Base-by-base conservation (phyloP, 2,113 vertebrate genomes). In the Varanus salvator region DNA sequence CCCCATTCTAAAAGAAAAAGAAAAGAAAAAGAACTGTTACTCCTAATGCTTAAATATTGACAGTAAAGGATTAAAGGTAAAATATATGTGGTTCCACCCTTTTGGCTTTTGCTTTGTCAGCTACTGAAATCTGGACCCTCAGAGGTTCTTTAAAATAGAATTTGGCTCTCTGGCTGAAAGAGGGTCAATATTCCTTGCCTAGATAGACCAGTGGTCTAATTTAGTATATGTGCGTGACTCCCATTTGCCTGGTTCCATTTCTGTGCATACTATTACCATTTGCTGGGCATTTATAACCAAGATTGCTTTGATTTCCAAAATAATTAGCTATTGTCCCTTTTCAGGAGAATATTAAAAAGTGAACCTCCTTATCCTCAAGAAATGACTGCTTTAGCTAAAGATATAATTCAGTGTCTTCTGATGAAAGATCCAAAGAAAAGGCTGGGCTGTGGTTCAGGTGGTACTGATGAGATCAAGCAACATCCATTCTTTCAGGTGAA, bases 401-500 rank as follows among this genome's bases (percentile, higher is more conserved):
- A 99, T 97, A 94, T 99, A 88, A 98, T 99, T 96, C 98, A 99
- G 92, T 94, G 95, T 50, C 98, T 99, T 93, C 95, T 99, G 93
- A 96, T 97, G 95, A 99, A 99, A 97, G 98, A 99, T 90, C 99
- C 99, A 64, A 98, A 99, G 96, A 98, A 98, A 96, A 98, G 99
- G 86, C 91, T 99, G 83, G 99, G 99, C 14, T 99, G 98, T 48
- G 98, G 99, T 89, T 97, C 97, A 8, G 96, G 96, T 27, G 98
- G 98, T 91, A 98, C 98, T 0, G 98, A 98, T 89, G 98, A 98
- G 94, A 97, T 99, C 90, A 99, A 98, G 94, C 98, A 98, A n/a
- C 99, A 99, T 92, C 97, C 97, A 1, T 99, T 99, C 95, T 99
- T 99, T 93, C 98, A 99, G 98, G 99, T 99, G 94, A 96, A 96